These are phyloP conservation scores for Colius striatus DNA, from an alignment of 2,113 vertebrate genomes.

Conservation along the genomic window DNA sequence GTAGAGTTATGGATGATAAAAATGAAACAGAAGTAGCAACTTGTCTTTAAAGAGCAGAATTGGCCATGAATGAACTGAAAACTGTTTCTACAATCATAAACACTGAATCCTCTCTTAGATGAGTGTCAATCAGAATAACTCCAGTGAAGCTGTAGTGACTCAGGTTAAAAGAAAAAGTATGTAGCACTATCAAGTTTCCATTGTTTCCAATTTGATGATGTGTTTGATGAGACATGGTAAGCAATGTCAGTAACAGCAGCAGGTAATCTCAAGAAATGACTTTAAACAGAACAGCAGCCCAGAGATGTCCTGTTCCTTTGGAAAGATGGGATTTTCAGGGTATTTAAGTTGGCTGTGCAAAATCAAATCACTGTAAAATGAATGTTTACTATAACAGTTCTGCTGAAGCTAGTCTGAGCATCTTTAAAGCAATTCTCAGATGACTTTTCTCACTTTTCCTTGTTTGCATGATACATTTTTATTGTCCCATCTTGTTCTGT, in stretches of 20 bases:
- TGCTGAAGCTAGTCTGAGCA: background rate
- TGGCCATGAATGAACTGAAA: background rate
- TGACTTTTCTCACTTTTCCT: background rate
- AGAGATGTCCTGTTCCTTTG: constrained; percentile 11
- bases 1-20: background rate
- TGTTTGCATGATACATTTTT: background rate
- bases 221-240: background rate
- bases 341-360: constrained; percentile 19
- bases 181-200: background rate
- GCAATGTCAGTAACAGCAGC: background rate
- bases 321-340: background rate
- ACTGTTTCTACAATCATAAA: background rate
- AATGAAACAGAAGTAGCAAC: background rate
- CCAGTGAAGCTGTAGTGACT: background rate
- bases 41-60: constrained; percentile 8
- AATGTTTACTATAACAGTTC: background rate
- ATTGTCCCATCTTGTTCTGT: background rate
- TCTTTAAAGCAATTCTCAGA: background rate
- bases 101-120: background rate
- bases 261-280: background rate
- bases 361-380: constrained; percentile 9
- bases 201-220: background rate
- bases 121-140: background rate
- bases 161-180: background rate
- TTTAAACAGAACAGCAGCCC: background rate